Percentiles rank a stretch among this genome's conserved stretches.
Evolutionary conservation across 2,888 invertebrate genomes (phyloP).

Genomic region (Apodemia mormo): DNA sequence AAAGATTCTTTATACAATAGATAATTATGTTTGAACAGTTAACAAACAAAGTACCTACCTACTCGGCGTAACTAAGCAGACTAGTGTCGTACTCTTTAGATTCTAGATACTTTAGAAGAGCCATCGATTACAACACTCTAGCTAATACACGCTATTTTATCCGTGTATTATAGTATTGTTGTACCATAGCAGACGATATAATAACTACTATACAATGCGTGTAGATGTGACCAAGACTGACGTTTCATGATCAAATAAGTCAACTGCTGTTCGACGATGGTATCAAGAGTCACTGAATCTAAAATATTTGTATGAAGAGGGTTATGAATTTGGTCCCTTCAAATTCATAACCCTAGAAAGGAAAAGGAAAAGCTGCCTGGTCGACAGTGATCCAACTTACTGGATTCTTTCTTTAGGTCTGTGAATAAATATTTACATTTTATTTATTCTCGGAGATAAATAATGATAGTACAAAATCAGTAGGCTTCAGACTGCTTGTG

Average conservation of each 20-base stretch:
- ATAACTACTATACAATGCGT: too few relatives aligned
- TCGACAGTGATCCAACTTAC: background rate
- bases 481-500: too few relatives aligned
- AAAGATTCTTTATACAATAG: conserved; percentile 1
- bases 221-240: background rate
- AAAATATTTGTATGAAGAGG: too few relatives aligned
- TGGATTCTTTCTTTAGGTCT: too few relatives aligned
- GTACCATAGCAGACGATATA: too few relatives aligned
- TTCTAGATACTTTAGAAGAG: background rate
- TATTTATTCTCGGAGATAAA: too few relatives aligned
- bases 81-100: background rate
- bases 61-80: background rate
- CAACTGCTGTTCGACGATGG: too few relatives aligned
- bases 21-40: conserved; percentile 10
- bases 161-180: background rate
- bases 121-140: too few relatives aligned
- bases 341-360: too few relatives aligned
- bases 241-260: background rate
- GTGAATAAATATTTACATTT: too few relatives aligned
- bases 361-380: background rate
- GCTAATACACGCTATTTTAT: background rate
- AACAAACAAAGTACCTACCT: background rate
- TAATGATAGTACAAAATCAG: too few relatives aligned
- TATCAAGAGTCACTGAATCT: too few relatives aligned
- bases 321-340: background rate